A percentile compares a stretch with the other conserved stretches of the same genome.
phyloP scores from a whole-genome alignment of 2,888 invertebrate species.

The Machimus rusticus region DNA sequence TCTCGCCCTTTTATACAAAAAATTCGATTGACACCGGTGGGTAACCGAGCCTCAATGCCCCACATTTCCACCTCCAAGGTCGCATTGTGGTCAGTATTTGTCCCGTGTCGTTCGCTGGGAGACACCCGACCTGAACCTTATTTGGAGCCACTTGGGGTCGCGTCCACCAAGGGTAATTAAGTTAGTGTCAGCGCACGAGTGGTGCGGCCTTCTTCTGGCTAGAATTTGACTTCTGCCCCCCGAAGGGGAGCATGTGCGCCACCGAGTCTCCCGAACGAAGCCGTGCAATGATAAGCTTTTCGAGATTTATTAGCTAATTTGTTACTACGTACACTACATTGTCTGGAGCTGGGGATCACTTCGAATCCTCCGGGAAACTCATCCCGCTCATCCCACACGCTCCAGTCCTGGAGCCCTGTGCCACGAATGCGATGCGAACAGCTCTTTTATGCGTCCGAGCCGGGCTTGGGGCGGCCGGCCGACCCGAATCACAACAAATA shows the following conservation, averaged over 20 bases:
- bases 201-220: neutral
- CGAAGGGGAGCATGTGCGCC: neutral
- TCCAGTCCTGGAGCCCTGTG: neutral
- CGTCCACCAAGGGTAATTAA: neutral
- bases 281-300: conserved; percentile 18
- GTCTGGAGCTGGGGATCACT: neutral
- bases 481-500: neutral
- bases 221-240: neutral
- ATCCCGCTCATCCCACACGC: neutral
- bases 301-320: conserved; percentile 21
- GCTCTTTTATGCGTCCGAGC: neutral
- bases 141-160: neutral
- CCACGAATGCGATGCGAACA: neutral
- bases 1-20: neutral
- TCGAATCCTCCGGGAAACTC: neutral
- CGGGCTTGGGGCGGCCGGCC: neutral
- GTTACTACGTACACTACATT: neutral
- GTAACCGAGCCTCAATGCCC: neutral
- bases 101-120: neutral
- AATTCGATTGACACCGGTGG: neutral
- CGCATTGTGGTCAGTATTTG: neutral
- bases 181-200: neutral
- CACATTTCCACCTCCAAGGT: neutral
- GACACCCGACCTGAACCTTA: neutral
- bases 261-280: neutral